phyloP scores from a whole-genome alignment of 2,797 vertebrate genomes.

The Spea hammondii region DNA sequence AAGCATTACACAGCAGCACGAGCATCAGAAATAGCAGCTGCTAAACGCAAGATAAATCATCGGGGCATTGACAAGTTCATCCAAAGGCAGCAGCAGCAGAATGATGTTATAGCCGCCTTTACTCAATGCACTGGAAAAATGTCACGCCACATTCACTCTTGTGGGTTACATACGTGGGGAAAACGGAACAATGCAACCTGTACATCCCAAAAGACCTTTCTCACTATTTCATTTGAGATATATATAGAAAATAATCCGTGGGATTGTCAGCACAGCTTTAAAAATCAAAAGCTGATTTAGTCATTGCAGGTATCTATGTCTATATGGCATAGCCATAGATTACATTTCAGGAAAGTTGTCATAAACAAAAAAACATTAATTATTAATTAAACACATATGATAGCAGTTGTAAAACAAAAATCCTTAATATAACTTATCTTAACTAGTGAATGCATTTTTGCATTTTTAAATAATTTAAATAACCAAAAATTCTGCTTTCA shows the following conservation, averaged over 20 bases:
- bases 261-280: not conserved
- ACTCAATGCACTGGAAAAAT: not conserved
- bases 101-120: slow-evolving; percentile 1
- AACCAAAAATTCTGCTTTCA: no score
- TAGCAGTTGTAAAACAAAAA: no score
- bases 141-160: not conserved
- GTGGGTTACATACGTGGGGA: not conserved
- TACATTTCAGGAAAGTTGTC: no score
- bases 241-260: not conserved
- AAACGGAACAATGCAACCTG: not conserved
- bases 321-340: no score
- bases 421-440: no score
- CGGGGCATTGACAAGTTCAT: slow-evolving; percentile 25
- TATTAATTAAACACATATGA: no score
- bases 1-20: slow-evolving; percentile 42
- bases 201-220: not conserved
- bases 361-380: no score
- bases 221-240: not conserved
- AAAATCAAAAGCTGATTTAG: no score
- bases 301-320: no score
- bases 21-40: slow-evolving; percentile 48
- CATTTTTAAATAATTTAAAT: no score
- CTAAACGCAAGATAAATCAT: slow-evolving; percentile 46
- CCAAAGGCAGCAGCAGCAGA: slow-evolving; percentile 17
- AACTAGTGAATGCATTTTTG: no score